Evolutionary conservation across 1,140 invertebrate genomes (phyloP).

Genomic region (Drosophila nannoptera): DNA sequence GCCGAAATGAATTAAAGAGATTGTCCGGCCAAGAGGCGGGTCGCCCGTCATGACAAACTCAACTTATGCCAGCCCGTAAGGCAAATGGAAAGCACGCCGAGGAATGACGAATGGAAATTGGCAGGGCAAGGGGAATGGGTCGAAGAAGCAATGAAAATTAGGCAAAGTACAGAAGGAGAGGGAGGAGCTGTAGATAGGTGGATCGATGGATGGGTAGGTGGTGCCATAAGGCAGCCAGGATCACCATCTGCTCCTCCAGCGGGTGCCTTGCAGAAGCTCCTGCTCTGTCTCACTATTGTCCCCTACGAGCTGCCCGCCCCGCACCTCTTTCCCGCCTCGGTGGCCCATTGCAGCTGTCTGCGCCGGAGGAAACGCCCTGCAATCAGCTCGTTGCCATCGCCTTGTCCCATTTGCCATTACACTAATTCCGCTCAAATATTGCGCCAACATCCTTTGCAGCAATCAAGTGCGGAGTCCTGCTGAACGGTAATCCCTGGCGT

Average conservation of each 20-base stretch:
- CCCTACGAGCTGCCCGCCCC: no score
- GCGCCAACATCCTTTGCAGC: conserved; percentile 43
- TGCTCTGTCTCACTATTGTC: no score
- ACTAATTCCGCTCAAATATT: conserved; percentile 71
- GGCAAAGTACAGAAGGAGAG: no score
- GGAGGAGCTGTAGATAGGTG: no score
- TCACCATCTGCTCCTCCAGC: no score
- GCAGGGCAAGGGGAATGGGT: no score
- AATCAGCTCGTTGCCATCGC: conserved; percentile 29
- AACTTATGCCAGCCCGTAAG: conserved; percentile 3
- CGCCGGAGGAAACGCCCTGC: conserved; percentile 1
- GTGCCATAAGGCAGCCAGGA: no score
- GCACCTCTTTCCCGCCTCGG: background rate
- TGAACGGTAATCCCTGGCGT: conserved; percentile 43
- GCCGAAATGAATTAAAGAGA: conserved; percentile 41
- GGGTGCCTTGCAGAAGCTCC: no score
- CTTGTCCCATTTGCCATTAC: conserved; percentile 38
- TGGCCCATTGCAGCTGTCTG: background rate
- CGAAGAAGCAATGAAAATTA: no score
- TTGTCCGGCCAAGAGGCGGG: background rate
- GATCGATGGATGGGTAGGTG: no score
- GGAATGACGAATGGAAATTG: no score
- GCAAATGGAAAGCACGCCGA: background rate
- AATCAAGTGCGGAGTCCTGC: conserved; percentile 47
- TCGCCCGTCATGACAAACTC: conserved; percentile 16